phyloP scores from a whole-genome alignment of 2,113 vertebrate species.

The Galbula dea region DNA sequence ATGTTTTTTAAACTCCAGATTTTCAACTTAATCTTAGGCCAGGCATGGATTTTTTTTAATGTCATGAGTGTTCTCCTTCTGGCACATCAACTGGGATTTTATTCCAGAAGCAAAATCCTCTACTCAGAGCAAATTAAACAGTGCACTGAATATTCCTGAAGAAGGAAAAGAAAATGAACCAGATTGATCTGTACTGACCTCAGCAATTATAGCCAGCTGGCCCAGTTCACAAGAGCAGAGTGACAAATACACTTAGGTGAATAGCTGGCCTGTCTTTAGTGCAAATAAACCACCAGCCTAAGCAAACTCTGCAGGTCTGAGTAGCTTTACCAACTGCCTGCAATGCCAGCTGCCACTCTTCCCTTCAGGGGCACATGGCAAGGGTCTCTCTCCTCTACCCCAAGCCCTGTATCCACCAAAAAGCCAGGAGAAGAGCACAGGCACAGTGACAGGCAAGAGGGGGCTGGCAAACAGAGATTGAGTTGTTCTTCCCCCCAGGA shows the following conservation, averaged over 20 bases:
- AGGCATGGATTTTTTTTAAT: not conserved
- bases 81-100: not conserved
- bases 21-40: not conserved
- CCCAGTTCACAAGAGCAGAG: not conserved
- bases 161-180: not conserved
- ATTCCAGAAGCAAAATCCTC: not conserved
- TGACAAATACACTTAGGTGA: not conserved
- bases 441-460: not conserved
- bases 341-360: not conserved
- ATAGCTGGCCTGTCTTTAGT: not conserved
- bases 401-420: not conserved
- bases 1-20: not conserved
- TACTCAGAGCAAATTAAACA: not conserved
- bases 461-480: not conserved
- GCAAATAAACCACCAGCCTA: not conserved
- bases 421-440: not conserved
- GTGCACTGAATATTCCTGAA: not conserved
- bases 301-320: not conserved
- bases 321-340: not conserved
- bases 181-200: not conserved
- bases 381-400: not conserved
- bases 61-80: not conserved
- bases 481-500: not conserved
- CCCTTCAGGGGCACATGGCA: accelerated
- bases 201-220: not conserved